Evolutionary conservation across 2,113 vertebrate genomes (phyloP).

Genomic region (Paraplagusia blochii): DNA sequence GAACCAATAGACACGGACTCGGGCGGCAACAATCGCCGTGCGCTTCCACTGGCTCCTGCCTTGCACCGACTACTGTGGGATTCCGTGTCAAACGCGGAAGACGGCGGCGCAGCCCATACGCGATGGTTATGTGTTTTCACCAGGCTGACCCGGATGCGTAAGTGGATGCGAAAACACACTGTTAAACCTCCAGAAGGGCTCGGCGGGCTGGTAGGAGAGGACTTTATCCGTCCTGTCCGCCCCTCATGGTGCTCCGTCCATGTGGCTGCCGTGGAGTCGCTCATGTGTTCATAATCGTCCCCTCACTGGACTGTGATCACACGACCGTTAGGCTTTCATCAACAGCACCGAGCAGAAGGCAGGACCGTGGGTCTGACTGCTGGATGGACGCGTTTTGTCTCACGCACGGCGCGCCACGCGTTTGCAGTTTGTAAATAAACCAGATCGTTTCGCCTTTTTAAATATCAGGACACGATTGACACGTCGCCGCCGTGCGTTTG

Average conservation of each 20-base stretch:
- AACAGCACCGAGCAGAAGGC: constrained; percentile 17
- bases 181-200: constrained; percentile 22
- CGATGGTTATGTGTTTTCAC: constrained; percentile 29
- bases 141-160: constrained; percentile 52
- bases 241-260: constrained; percentile 58
- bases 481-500: constrained; percentile 57
- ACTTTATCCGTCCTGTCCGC: constrained; percentile 32
- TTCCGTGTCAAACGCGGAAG: constrained; percentile 47
- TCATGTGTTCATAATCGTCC: constrained; percentile 34
- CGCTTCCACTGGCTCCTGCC: constrained; percentile 45
- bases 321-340: constrained; percentile 36
- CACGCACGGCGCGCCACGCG: constrained; percentile 50
- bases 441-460: constrained; percentile 26
- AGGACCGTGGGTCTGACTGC: constrained; percentile 16
- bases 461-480: constrained; percentile 30
- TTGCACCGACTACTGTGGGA: constrained; percentile 33
- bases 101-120: constrained; percentile 34
- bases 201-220: constrained; percentile 48
- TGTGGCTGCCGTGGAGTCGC: constrained; percentile 57
- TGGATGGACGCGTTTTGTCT: constrained; percentile 13
- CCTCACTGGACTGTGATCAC: constrained; percentile 21
- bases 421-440: constrained; percentile 39
- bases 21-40: constrained; percentile 56
- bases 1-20: constrained; percentile 57
- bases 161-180: constrained; percentile 53